Percentiles rank a stretch among this genome's conserved stretches.
phyloP scores from a whole-genome alignment of 1,140 invertebrate genomes.

The Brachionus rotundiformis region DNA sequence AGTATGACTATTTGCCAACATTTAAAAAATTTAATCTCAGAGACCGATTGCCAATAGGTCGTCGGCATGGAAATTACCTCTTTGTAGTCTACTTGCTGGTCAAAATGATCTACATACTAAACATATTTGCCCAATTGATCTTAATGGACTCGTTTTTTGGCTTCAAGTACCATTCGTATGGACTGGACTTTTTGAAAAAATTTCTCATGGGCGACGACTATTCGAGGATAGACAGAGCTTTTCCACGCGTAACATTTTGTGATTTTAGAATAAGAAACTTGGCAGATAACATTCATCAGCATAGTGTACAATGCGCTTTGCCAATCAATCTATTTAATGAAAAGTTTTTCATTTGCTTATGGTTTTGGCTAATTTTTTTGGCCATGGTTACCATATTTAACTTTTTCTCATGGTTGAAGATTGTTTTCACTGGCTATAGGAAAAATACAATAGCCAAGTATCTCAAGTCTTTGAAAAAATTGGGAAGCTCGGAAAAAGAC shows the following conservation, averaged over 20 bases:
- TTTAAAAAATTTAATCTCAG: conserved; percentile 51
- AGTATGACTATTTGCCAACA: conserved; percentile 41
- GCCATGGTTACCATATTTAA: conserved; percentile 63
- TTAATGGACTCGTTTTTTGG: conserved; percentile 58
- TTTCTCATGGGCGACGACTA: conserved; percentile 63
- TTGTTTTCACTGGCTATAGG: conserved; percentile 55
- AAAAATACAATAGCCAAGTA: conserved; percentile 61
- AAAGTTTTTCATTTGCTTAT: conserved; percentile 68
- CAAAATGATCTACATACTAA: conserved; percentile 57
- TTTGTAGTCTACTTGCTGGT: conserved; percentile 59
- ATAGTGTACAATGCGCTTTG: conserved; percentile 67
- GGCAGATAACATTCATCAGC: conserved; percentile 64
- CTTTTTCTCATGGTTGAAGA: conserved; percentile 58
- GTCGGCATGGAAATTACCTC: conserved; percentile 65
- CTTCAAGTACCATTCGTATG: conserved; percentile 65
- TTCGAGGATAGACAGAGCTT: conserved; percentile 58
- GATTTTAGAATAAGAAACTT: conserved; percentile 67
- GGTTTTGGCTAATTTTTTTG: conserved; percentile 68
- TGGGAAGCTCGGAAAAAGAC: conserved; percentile 57
- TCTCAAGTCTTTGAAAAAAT: conserved; percentile 62
- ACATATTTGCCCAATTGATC: conserved; percentile 56
- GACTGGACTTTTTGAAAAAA: conserved; percentile 63
- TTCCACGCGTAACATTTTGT: conserved; percentile 56
- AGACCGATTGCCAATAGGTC: conserved; percentile 55
- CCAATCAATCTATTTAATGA: conserved; percentile 69